phyloP scores from a whole-genome alignment of 2,888 invertebrate species.

The Chelonus formosanus region DNA sequence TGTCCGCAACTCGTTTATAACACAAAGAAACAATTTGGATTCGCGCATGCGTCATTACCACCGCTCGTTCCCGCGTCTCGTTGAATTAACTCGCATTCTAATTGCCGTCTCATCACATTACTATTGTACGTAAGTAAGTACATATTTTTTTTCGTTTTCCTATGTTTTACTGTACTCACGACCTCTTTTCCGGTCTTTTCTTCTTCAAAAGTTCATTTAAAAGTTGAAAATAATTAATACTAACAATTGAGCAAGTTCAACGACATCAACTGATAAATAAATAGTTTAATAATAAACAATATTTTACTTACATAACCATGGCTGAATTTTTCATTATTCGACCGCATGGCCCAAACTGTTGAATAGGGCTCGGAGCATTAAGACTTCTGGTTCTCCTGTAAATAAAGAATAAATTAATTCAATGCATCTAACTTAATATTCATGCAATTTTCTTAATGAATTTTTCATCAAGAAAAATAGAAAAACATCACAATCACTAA shows the following conservation, averaged over 20 bases:
- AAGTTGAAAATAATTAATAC: background rate
- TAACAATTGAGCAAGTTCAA: background rate
- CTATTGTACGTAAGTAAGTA: background rate
- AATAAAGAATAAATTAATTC: constrained; percentile 36
- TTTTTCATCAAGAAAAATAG: too few species aligned
- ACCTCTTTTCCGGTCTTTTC: constrained; percentile 10
- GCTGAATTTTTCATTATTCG: constrained; percentile 96
- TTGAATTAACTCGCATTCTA: constrained; percentile 20
- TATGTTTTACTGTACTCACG: background rate
- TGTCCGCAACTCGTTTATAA: constrained; percentile 39
- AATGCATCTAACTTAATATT: too few species aligned
- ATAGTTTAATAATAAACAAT: constrained; percentile 1
- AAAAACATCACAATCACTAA: too few species aligned
- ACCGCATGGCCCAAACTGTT: constrained; percentile 98
- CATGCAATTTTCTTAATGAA: too few species aligned
- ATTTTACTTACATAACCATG: constrained; percentile 90
- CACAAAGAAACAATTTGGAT: constrained; percentile 41
- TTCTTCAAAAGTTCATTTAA: background rate
- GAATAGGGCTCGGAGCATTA: constrained; percentile 95
- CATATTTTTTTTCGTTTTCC: background rate
- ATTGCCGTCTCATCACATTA: constrained; percentile 12
- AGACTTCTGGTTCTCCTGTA: constrained; percentile 93
- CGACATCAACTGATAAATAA: background rate
- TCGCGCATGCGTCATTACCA: constrained; percentile 44
- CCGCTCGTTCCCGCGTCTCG: constrained; percentile 19